These are phyloP conservation scores for Pristionchus mayeri DNA, from an alignment of 2,888 invertebrate genomes.

Conservation along the genomic window DNA sequence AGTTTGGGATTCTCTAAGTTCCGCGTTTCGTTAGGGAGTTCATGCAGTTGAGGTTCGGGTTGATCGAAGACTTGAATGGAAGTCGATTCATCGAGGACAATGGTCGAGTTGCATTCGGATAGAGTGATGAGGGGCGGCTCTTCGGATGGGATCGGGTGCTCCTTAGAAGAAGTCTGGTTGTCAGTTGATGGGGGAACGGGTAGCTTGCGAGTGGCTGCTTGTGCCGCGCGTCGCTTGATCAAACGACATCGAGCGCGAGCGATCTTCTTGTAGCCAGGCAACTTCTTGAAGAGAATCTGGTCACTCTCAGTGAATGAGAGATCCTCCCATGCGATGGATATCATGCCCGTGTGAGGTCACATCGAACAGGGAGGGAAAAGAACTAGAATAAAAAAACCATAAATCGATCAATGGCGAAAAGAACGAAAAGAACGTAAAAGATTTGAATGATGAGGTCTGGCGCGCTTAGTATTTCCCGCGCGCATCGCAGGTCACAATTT, in stretches of 20 bases:
- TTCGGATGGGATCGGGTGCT: neutral
- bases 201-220: neutral
- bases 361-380: neutral
- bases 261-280: slow-evolving; percentile 25
- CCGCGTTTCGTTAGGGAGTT: neutral
- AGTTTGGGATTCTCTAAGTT: neutral
- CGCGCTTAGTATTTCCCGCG: neutral
- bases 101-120: neutral
- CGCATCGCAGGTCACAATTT: neutral
- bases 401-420: neutral
- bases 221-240: neutral
- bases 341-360: neutral
- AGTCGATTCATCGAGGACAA: neutral
- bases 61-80: neutral
- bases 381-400: too few relatives aligned
- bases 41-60: neutral
- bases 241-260: neutral
- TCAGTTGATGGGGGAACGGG: neutral
- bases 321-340: too few relatives aligned
- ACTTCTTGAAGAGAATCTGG: slow-evolving; percentile 10
- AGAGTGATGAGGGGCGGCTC: neutral
- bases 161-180: neutral
- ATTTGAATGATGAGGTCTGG: neutral
- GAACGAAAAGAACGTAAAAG: neutral
- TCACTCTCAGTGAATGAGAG: neutral